Evolutionary conservation across 2,797 vertebrate species (phyloP).

Genomic region (Enteromius trimaculatus): DNA sequence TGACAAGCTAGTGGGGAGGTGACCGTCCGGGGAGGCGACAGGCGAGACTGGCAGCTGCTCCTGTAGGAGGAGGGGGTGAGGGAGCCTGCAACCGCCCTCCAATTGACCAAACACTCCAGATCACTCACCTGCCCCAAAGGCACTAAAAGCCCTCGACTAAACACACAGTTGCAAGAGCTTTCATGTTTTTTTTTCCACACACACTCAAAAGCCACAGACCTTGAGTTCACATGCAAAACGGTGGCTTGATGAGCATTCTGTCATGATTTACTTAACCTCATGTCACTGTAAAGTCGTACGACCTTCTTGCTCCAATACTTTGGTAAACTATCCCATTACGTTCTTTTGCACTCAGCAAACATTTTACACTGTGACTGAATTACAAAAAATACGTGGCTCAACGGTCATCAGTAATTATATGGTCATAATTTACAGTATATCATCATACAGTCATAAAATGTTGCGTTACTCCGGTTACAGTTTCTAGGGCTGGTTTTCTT

Average conservation of each 20-base stretch:
- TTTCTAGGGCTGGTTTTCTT: conserved; percentile 51
- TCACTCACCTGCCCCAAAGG: conserved; percentile 50
- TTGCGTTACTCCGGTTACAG: conserved; percentile 45
- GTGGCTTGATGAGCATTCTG: neutral
- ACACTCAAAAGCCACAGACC: conserved; percentile 34
- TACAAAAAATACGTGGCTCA: neutral
- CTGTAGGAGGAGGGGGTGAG: conserved; percentile 54
- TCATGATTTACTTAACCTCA: neutral
- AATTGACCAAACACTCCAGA: conserved; percentile 45
- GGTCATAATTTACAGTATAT: conserved; percentile 27
- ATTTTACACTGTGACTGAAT: conserved; percentile 3
- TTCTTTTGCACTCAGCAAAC: neutral
- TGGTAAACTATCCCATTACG: neutral
- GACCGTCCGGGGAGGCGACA: conserved; percentile 19
- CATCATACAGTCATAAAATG: conserved; percentile 31
- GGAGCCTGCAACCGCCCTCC: conserved; percentile 48
- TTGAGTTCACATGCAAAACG: conserved; percentile 14
- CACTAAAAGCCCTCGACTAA: conserved; percentile 31
- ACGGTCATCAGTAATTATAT: conserved; percentile 14
- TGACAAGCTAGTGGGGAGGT: conserved; percentile 48
- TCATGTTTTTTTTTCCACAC: conserved; percentile 26
- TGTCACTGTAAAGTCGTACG: neutral
- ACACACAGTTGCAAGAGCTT: conserved; percentile 25
- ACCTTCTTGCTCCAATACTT: neutral
- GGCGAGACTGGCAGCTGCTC: conserved; percentile 67